Evolutionary conservation across 2,113 vertebrate species (phyloP), one percentile per base, ranked within the genome.

Genomic region (Malurus alboscapulatus): DNA sequence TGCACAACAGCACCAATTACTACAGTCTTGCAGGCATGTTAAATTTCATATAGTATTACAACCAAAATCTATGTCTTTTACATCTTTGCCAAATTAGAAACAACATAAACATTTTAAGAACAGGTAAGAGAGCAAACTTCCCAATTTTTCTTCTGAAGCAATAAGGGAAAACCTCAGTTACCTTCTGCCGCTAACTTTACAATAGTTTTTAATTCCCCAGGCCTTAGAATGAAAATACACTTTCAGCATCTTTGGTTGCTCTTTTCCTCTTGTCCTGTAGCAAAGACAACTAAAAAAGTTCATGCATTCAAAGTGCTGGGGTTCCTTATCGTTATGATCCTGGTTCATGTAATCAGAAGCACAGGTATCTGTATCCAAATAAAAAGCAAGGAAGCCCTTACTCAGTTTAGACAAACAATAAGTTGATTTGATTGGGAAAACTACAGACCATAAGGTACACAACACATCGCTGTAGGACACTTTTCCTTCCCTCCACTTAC

Each of bases 381-480:
- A 50, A 55, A 75, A 88, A 59, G 51, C 48, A 65, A 65, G 34
- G 47, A 55, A 72, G 14, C 51, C 65, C 48, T 73, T 19, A 44
- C 20, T 62, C 30, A 34, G 36, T 47, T 79, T 36, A 66, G 51
- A 65, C 29, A 82, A 30, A 40, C 16, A 68, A 9, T 15, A 38
- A 16, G 14, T 27, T 34, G 62, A 59, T 24, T 38, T 62, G 30
- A 58, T 66, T 47, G 3, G 0, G 19, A 75, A 76, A 92, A 36
- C 32, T 27, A 34, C 1, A 14, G 44, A 34, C 25, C 55, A 66
- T 57, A 4, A 71, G 15, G 40, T 11, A 67, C 42, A 16, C 9
- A 51, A 71, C 0, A 0, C 6, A 34, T 10, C 0, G 0, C 6
- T 34, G 25, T 3, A 48, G 20, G 2, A 50, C 4, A 3, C 9